Base-by-base conservation (phyloP, 2,113 vertebrate genomes). In the Dicaeum eximium region DNA sequence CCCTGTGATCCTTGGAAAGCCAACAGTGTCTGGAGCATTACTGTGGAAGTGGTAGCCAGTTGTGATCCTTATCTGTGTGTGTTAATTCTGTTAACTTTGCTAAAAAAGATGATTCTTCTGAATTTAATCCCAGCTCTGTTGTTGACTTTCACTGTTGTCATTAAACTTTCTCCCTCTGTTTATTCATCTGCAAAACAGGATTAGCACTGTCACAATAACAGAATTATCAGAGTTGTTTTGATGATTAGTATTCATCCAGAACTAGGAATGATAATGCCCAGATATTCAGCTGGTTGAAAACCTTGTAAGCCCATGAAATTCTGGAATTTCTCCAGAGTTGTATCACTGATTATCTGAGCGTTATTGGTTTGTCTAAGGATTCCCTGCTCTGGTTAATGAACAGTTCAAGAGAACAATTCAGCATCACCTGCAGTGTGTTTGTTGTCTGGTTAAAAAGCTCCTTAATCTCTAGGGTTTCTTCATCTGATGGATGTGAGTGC, bases 101-200 rank as follows among this genome's bases (percentile, higher is more conserved):
- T 92, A 66, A 80, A 94, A 88, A 47, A 3, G 4, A 11, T 2
- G 16, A 56, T 80, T 86, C 44, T 86, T 78, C 31, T 84, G 19
- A 51, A 51, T 64, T 27, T 75, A 74, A 88, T 89, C 53, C 86
- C 71, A 72, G n/a, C 31, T 81, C 80, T 91, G 77, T 69, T 64
- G 69, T 62, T 71, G 47, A 71, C 64, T 93, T 88, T 65, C 54
- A 67, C 22, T 70, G 40, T 53, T 90, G 67, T 65, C 5, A 3
- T 93, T 88, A 65, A 72, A 69, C 57, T 79, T 93, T 91, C 45
- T 83, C 65, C 61, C 53, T 91, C 1, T 1, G 64, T 61, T 94
- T 91, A 79, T 84, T 81, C 86, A 69, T 93, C 91, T 93, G 80
- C 50, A 67, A 87, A 95, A 81, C 61, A 80, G 48, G 73, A 92